Conservation (phyloP, 2,888 invertebrate species). For the Dugesia japonica region DNA sequence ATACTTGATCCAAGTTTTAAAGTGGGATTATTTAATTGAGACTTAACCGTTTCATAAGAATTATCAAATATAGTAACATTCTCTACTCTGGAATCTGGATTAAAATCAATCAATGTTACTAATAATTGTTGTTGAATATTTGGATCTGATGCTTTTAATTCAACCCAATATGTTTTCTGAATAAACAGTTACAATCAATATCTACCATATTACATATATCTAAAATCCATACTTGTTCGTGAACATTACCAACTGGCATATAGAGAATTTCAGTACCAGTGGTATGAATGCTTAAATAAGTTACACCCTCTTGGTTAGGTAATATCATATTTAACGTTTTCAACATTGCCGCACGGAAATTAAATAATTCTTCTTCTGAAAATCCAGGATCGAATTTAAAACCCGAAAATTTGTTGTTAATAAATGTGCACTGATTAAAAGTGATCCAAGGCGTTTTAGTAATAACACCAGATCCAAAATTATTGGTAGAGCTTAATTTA, state of each 20-base stretch:
- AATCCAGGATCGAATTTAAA: conserved; percentile 78
- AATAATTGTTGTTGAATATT: conserved; percentile 27
- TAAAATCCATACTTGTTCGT: conserved; percentile 36
- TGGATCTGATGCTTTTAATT: conserved; percentile 25
- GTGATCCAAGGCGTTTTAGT: conserved; percentile 60
- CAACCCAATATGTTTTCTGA: conserved; percentile 31
- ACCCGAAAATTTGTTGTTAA: conserved; percentile 69
- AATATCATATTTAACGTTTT: conserved; percentile 37
- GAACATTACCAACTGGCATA: conserved; percentile 36
- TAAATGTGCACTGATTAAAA: conserved; percentile 57
- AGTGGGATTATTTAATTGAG: not conserved
- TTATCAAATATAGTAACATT: conserved; percentile 38
- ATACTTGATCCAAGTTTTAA: not conserved
- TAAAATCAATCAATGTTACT: conserved; percentile 40
- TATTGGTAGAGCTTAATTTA: conserved; percentile 52
- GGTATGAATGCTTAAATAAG: conserved; percentile 6
- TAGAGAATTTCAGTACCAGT: conserved; percentile 36
- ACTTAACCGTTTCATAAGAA: not conserved
- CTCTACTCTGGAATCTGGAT: conserved; percentile 41
- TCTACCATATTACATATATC: no score
- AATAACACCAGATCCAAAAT: conserved; percentile 62
- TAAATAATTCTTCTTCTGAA: conserved; percentile 49
- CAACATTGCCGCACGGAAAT: conserved; percentile 39
- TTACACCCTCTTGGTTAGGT: not conserved
- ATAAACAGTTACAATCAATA: no score